These are phyloP conservation scores for Cairina moschata DNA, from an alignment of 2,113 vertebrate species.

Conservation along the genomic window DNA sequence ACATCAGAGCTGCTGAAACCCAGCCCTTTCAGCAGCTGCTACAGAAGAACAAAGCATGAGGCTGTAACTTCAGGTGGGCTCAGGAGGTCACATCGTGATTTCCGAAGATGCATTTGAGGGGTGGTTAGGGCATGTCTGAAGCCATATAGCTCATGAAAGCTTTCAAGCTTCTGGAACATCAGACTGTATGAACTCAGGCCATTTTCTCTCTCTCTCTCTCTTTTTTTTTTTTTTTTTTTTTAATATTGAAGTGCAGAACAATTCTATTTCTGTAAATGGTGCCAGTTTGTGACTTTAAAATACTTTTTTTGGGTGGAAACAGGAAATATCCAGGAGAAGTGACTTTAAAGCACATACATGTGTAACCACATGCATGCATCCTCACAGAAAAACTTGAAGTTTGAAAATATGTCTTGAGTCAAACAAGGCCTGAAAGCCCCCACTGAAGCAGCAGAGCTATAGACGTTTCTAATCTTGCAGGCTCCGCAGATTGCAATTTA, in stretches of 20 bases:
- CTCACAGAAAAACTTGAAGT: background rate
- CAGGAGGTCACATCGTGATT: background rate
- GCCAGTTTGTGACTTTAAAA: background rate
- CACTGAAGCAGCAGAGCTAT: background rate
- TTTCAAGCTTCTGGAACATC: background rate
- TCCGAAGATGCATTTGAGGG: background rate
- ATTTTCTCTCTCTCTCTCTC: background rate
- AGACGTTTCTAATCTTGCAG: conserved; percentile 23
- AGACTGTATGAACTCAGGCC: background rate
- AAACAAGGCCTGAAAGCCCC: background rate
- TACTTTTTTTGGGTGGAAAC: background rate
- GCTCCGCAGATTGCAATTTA: conserved; percentile 33
- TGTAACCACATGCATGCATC: rapidly evolving
- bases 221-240: background rate
- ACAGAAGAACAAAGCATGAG: background rate
- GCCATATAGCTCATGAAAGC: background rate
- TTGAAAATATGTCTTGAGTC: background rate
- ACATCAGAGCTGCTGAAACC: background rate
- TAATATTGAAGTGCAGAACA: background rate
- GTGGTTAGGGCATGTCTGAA: background rate
- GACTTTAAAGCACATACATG: background rate
- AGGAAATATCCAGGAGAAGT: background rate
- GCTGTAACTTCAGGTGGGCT: background rate
- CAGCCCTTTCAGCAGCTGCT: background rate
- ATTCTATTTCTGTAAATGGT: background rate